A percentile compares a stretch with the other conserved stretches of the same genome.
Evolutionary conservation across 2,113 vertebrate species (phyloP).

Genomic region (Sylvietta virens): DNA sequence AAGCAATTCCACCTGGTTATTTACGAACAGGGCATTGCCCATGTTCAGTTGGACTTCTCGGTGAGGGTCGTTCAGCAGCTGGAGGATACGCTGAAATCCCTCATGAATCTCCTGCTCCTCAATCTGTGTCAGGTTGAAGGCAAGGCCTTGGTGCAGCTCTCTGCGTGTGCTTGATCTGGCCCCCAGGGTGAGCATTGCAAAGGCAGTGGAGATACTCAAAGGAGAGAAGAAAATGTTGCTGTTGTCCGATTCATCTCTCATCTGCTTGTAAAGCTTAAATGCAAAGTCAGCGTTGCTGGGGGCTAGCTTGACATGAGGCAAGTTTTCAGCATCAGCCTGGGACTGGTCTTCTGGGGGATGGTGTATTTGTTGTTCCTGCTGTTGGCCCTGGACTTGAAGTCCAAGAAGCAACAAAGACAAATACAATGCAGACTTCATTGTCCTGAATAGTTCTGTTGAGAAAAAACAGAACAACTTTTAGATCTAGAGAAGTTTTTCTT

Average conservation of each 20-base stretch:
- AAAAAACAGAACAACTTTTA: not conserved
- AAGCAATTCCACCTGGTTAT: conserved; percentile 35
- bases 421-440: conserved; percentile 38
- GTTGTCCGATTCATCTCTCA: not conserved
- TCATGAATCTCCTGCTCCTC: conserved; percentile 64
- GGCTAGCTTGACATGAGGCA: conserved; percentile 3
- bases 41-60: conserved; percentile 48
- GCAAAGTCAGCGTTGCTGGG: conserved; percentile 76
- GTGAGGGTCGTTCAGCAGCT: conserved; percentile 52
- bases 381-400: conserved; percentile 35
- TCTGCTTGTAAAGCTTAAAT: conserved; percentile 76
- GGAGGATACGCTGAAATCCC: conserved; percentile 71
- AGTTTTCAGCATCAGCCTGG: not conserved
- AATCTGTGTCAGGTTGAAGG: conserved; percentile 66
- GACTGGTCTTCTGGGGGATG: not conserved
- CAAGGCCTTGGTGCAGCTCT: conserved; percentile 72
- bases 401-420: conserved; percentile 49
- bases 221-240: conserved; percentile 86
- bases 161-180: conserved; percentile 71
- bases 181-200: conserved; percentile 80
- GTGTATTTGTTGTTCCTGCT: not conserved
- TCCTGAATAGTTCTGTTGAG: conserved; percentile 24
- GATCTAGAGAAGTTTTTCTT: not conserved
- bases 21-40: conserved; percentile 72
- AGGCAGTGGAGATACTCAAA: conserved; percentile 77